Evolutionary conservation across 2,113 vertebrate genomes (phyloP).

Genomic region (Turnix velox): DNA sequence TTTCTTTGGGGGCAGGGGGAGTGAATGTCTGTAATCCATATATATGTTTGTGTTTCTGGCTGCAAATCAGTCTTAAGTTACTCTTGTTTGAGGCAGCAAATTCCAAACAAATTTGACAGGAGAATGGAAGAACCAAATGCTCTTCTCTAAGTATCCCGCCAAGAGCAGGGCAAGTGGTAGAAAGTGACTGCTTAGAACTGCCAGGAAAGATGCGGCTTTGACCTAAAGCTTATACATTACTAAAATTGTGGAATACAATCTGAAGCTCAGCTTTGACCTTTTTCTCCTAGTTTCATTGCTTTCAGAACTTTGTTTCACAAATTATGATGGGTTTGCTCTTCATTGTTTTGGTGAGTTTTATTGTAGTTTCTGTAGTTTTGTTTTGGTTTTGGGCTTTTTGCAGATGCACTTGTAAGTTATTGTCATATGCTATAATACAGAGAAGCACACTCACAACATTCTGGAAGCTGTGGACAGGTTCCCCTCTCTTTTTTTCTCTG

Average conservation of each 20-base stretch:
- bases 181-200: background rate
- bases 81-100: background rate
- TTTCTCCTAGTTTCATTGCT: background rate
- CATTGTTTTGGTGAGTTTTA: background rate
- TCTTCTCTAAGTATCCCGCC: background rate
- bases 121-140: background rate
- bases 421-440: background rate
- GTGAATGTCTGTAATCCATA: background rate
- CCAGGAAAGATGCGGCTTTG: background rate
- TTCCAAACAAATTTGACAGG: background rate
- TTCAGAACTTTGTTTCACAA: background rate
- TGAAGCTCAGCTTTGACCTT: background rate
- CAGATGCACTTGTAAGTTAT: background rate
- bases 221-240: background rate
- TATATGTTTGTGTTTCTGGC: background rate
- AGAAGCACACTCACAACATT: background rate
- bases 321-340: background rate
- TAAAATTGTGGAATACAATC: background rate
- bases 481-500: background rate
- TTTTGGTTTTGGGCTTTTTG: background rate
- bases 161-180: background rate
- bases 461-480: background rate
- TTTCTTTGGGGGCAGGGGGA: background rate
- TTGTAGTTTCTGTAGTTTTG: background rate
- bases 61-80: background rate